Base-by-base conservation (phyloP, 2,113 vertebrate species). In the Sinocyclocheilus rhinocerous region DNA sequence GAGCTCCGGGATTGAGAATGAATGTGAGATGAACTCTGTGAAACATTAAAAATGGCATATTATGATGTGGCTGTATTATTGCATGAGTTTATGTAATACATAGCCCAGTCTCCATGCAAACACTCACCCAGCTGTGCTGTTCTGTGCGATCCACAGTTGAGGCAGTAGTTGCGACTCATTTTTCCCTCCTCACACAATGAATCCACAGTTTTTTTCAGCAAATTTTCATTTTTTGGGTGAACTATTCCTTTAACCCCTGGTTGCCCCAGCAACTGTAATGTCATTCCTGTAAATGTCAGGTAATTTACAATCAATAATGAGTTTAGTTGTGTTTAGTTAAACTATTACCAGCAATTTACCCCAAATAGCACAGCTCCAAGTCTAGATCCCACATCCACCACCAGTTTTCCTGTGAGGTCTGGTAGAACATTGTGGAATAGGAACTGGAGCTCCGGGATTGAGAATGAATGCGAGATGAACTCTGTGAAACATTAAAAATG, bases 401-500 rank as follows among this genome's bases (percentile, higher is more conserved):
- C 91, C 85, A 94, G 83, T 85, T 95, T 96, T 82, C 96, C 96
- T 11, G 94, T 95, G 84, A 99, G 95, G 87, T 98, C 97, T 75
- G 97, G 97, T 57, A 98, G 95, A 87, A 96, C 93, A 24, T 96
- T 95, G 65, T 96, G 95, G 93, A 97, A 99, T 89, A 99, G 94
- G 91, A 97, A 98, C 93, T 94, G 95, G 87, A 99, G 94, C 93
- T 99, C 97, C 82, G 93, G 26, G 76, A 96, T 88, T 5, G 97
- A 98, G 94, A 99, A 99, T 10, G 97, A 99, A 95, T 98, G 97
- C 57, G 96, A 99, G 93, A 99, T 94, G 94, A 99, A 98, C 70
- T 96, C 97, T 98, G 79, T 42, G 45, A 90, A 88, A 93, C 91
- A 88, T 84, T 92, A 76, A 88, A 90, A 52, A 89, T 11, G 55